Conservation (phyloP, 2,797 vertebrate species). For the Oreonectes daqikongensis region DNA sequence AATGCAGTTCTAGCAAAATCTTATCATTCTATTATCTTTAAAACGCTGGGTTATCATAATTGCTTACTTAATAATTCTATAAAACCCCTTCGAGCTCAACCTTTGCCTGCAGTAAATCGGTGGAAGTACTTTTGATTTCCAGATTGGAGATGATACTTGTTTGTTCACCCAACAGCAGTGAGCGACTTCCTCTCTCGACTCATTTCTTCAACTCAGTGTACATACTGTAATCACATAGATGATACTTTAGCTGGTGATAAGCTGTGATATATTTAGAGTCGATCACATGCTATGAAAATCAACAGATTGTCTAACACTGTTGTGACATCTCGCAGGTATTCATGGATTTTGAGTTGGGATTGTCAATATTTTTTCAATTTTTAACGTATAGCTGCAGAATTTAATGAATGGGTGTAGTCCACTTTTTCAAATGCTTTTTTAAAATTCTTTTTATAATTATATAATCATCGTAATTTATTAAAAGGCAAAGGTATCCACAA, state of each 20-base stretch:
- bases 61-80: constrained; percentile 90
- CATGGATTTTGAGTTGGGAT: constrained; percentile 4
- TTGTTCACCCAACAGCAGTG: constrained; percentile 36
- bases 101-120: constrained; percentile 76
- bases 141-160: constrained; percentile 58
- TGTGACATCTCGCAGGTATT: constrained; percentile 23
- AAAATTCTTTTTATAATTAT: no score
- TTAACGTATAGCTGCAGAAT: background rate
- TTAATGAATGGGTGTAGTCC: background rate
- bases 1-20: constrained; percentile 66
- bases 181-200: constrained; percentile 53
- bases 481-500: no score
- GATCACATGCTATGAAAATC: constrained; percentile 13
- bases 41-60: constrained; percentile 82
- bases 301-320: background rate
- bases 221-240: constrained; percentile 34
- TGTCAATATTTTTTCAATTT: background rate
- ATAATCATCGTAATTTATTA: no score
- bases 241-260: constrained; percentile 27
- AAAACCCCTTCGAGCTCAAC: constrained; percentile 71
- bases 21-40: constrained; percentile 82
- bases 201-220: constrained; percentile 48
- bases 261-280: constrained; percentile 34
- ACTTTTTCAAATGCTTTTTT: no score
- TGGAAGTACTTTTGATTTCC: constrained; percentile 71